A percentile compares a stretch with the other conserved stretches of the same genome.
Evolutionary conservation across 2,888 invertebrate species (phyloP).

Genomic region (Orchesellides sinensis): DNA sequence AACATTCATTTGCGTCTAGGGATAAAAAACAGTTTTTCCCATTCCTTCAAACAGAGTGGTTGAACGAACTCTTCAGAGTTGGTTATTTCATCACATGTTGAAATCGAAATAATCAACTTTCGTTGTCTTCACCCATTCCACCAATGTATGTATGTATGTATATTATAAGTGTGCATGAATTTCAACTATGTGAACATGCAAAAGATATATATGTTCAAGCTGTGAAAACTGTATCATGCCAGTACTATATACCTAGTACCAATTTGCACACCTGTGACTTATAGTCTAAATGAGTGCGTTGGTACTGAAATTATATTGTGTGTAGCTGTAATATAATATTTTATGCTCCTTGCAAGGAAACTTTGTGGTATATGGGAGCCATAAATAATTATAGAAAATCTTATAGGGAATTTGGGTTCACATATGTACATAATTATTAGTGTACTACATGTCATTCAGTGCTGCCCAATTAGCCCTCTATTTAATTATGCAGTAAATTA

Average conservation of each 20-base stretch:
- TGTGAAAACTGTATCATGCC: constrained; percentile 16
- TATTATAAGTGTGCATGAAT: too few relatives aligned
- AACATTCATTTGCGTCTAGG: background rate
- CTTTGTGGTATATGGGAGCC: constrained; percentile 25
- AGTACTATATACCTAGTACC: constrained; percentile 12
- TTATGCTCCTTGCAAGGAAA: constrained; percentile 13
- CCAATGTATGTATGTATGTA: too few relatives aligned
- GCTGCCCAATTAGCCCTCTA: background rate
- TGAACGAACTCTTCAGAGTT: background rate
- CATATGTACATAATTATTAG: constrained; percentile 24
- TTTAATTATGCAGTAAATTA: background rate
- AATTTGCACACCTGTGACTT: constrained; percentile 28
- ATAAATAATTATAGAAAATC: constrained; percentile 19
- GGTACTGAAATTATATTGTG: constrained; percentile 1
- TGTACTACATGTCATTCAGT: background rate
- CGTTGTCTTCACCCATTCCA: too few relatives aligned
- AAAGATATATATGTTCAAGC: too few relatives aligned
- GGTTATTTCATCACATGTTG: constrained; percentile 8
- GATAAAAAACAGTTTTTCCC: background rate
- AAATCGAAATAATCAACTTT: constrained; percentile 21
- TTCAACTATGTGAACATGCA: too few relatives aligned
- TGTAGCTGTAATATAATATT: constrained; percentile 19
- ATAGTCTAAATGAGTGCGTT: constrained; percentile 20
- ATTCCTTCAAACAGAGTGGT: background rate
- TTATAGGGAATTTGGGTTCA: constrained; percentile 14